Conservation (phyloP, 1,140 invertebrate species). For the Nomia melanderi region DNA sequence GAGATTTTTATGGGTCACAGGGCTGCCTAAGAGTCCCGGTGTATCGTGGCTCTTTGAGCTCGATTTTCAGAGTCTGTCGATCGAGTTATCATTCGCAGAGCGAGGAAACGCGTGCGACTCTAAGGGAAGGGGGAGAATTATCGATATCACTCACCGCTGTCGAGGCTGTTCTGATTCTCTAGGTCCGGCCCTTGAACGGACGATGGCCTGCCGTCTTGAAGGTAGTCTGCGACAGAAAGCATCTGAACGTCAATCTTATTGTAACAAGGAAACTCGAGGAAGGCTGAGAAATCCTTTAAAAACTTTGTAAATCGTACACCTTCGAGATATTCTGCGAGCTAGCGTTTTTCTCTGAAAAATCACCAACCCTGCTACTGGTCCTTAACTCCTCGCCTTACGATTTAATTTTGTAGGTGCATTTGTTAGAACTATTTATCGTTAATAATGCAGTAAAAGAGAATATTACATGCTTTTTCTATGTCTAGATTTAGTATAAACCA, state of each 20-base stretch:
- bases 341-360: no score
- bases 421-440: no score
- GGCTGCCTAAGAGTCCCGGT: constrained; percentile 5
- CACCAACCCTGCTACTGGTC: no score
- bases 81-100: not conserved
- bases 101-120: not conserved
- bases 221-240: constrained; percentile 65
- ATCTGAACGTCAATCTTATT: not conserved
- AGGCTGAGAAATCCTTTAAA: not conserved
- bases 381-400: no score
- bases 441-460: no score
- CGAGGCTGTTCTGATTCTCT: constrained; percentile 75
- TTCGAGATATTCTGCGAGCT: no score
- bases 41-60: not conserved
- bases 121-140: not conserved
- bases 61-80: not conserved
- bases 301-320: not conserved
- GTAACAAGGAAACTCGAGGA: not conserved
- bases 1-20: constrained; percentile 35
- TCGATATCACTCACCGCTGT: constrained; percentile 70
- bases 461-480: no score
- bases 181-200: constrained; percentile 67
- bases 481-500: no score
- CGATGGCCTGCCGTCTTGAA: constrained; percentile 62
- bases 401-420: no score